phyloP scores from a whole-genome alignment of 2,113 vertebrate genomes.

The Cromileptes altivelis region DNA sequence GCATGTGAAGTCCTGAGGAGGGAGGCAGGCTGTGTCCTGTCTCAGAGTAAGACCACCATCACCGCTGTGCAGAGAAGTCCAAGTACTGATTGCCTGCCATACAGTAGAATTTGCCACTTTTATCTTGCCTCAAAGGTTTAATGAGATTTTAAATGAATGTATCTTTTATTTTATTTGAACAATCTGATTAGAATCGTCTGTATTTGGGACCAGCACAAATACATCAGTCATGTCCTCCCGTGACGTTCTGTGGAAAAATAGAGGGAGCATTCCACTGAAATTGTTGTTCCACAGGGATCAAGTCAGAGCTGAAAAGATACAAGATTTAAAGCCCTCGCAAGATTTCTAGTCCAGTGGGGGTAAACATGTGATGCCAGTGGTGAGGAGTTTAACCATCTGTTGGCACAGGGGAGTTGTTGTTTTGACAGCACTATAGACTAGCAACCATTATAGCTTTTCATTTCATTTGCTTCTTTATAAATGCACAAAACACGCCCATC shows the following conservation, averaged over 20 bases:
- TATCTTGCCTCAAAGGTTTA: neutral
- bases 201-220: neutral
- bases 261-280: neutral
- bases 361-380: conserved; percentile 21
- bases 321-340: conserved; percentile 28
- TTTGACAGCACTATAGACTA: neutral
- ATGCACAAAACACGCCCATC: neutral
- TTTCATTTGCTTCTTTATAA: neutral
- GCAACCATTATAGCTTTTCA: neutral
- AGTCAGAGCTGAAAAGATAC: neutral
- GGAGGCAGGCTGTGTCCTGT: conserved; percentile 11
- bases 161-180: neutral
- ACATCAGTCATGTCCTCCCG: neutral
- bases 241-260: neutral
- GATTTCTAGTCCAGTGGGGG: conserved; percentile 10
- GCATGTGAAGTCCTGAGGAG: neutral
- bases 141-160: neutral
- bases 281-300: conserved; percentile 26
- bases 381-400: conserved; percentile 2
- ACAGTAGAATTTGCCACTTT: neutral
- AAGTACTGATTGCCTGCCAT: conserved; percentile 22
- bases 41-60: conserved; percentile 19
- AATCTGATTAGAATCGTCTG: neutral
- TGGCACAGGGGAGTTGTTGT: neutral
- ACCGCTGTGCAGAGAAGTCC: neutral